Evolutionary conservation across 2,888 invertebrate genomes (phyloP).

Genomic region (Halictus quadricinctus): DNA sequence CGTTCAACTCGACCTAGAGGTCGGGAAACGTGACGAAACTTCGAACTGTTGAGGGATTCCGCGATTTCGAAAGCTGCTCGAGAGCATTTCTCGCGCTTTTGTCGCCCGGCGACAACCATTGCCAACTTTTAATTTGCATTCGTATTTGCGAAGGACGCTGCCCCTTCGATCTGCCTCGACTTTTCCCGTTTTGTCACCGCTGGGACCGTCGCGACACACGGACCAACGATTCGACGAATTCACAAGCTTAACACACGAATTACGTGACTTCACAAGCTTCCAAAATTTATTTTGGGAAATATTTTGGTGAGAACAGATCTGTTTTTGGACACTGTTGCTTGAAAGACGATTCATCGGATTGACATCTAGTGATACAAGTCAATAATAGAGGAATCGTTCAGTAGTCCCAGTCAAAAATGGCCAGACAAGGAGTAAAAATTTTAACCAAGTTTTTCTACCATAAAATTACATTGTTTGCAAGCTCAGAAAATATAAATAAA

Average conservation of each 20-base stretch:
- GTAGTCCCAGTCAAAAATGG: not conserved
- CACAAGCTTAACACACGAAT: too few relatives aligned
- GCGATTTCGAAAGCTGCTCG: not conserved
- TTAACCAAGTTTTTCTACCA: too few relatives aligned
- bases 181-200: not conserved
- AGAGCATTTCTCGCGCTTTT: not conserved
- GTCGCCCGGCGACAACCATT: not conserved
- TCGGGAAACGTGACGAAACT: conserved; percentile 31
- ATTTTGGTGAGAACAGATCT: not conserved
- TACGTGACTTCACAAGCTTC: too few relatives aligned
- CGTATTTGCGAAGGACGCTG: not conserved
- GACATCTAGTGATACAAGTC: not conserved
- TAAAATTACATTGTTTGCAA: too few relatives aligned
- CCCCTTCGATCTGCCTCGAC: not conserved
- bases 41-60: not conserved
- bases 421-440: not conserved
- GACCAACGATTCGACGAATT: not conserved
- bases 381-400: not conserved
- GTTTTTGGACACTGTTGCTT: too few relatives aligned
- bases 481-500: too few relatives aligned
- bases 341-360: not conserved
- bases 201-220: not conserved
- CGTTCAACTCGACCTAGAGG: conserved; percentile 17
- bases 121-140: not conserved
- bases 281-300: not conserved